Conservation (phyloP, 2,113 vertebrate species). For the Oryzias celebensis region DNA sequence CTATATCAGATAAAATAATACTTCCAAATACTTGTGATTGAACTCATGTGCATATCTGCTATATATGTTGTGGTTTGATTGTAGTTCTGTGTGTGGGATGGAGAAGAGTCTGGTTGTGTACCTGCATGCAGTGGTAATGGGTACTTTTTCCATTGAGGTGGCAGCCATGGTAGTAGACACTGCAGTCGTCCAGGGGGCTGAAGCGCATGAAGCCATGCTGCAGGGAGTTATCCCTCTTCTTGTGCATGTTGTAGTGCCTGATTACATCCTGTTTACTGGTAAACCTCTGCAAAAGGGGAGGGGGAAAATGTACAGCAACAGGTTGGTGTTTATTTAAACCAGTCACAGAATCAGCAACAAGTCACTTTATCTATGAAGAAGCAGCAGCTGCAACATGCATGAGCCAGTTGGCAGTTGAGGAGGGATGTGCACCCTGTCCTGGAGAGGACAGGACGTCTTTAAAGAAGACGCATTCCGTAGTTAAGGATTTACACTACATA, state of each 20-base stretch:
- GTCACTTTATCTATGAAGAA: slow-evolving; percentile 76
- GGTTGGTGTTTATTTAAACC: slow-evolving; percentile 73
- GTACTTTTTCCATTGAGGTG: slow-evolving; percentile 99
- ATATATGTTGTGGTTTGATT: slow-evolving; percentile 27
- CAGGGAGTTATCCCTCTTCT: slow-evolving; percentile 98
- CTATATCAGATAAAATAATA: not conserved
- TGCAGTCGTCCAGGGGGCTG: slow-evolving; percentile 98
- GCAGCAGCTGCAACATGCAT: slow-evolving; percentile 75
- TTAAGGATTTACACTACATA: slow-evolving; percentile 65
- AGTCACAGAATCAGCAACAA: slow-evolving; percentile 69
- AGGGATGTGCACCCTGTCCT: slow-evolving; percentile 49
- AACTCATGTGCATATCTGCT: not conserved
- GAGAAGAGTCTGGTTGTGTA: slow-evolving; percentile 59
- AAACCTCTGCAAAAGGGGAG: slow-evolving; percentile 87
- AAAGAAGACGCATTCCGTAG: slow-evolving; percentile 43
- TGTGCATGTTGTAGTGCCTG: slow-evolving; percentile 99
- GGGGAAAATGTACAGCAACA: slow-evolving; percentile 66
- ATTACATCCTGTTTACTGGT: slow-evolving; percentile 99
- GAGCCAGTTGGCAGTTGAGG: slow-evolving; percentile 70
- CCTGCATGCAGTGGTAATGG: slow-evolving; percentile 99
- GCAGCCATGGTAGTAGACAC: slow-evolving; percentile 97
- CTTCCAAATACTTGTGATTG: slow-evolving; percentile 23
- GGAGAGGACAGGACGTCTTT: slow-evolving; percentile 50
- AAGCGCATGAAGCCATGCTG: slow-evolving; percentile 99
- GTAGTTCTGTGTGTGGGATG: slow-evolving; percentile 23